A percentile compares a stretch with the other conserved stretches of the same genome.
These are phyloP conservation scores for Parasteatoda tepidariorum DNA, from an alignment of 1,140 invertebrate genomes.

Conservation along the genomic window DNA sequence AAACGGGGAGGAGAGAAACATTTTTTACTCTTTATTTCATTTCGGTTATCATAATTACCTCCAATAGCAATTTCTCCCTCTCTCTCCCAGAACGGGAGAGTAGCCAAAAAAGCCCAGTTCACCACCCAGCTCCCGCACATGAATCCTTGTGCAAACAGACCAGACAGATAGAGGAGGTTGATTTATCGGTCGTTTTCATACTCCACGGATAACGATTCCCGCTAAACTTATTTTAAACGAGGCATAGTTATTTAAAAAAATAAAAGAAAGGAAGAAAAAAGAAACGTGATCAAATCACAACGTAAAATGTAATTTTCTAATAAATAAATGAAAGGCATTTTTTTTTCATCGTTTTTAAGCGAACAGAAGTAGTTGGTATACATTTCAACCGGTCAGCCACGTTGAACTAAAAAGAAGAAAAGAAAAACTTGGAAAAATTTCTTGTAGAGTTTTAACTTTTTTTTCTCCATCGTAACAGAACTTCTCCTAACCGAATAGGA, in stretches of 20 bases:
- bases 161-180: conserved; percentile 15
- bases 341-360: background rate
- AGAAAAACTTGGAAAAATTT: background rate
- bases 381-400: conserved; percentile 16
- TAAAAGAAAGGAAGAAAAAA: conserved; percentile 1
- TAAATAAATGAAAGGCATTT: background rate
- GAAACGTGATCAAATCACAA: background rate
- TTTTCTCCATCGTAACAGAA: background rate
- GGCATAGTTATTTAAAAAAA: conserved; percentile 3
- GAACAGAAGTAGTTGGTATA: background rate
- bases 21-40: conserved; percentile 10
- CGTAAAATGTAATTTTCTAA: conserved; percentile 2
- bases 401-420: conserved; percentile 17
- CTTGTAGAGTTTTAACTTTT: background rate
- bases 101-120: background rate
- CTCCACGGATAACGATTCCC: background rate
- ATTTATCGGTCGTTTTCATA: background rate
- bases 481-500: background rate
- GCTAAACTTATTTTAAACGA: background rate
- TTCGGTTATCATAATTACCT: conserved; percentile 34
- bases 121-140: background rate
- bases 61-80: conserved; percentile 19
- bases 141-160: background rate
- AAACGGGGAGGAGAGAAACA: no score
- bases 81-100: background rate